Evolutionary conservation across 2,888 invertebrate genomes (phyloP).

Genomic region (Lithophane semibrunnea): DNA sequence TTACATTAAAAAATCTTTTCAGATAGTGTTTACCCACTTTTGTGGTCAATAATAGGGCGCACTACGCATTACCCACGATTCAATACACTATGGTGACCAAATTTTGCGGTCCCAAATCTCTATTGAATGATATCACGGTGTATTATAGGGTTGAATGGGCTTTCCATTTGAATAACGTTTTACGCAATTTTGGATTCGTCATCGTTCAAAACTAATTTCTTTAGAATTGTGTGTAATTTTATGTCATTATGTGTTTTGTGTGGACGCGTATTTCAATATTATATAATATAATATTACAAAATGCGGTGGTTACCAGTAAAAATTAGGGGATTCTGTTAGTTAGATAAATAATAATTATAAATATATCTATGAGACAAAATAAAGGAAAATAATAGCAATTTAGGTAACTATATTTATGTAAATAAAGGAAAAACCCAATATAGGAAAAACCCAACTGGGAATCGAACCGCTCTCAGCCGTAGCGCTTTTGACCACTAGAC

Average conservation of each 20-base stretch:
- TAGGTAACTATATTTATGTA: background rate
- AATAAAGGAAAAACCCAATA: no score
- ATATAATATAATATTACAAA: background rate
- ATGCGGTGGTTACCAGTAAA: background rate
- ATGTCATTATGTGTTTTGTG: constrained; percentile 6
- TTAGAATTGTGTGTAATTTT: constrained; percentile 38
- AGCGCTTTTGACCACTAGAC: no score
- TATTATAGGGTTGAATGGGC: constrained; percentile 75
- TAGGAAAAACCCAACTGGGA: no score
- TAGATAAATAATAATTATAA: background rate
- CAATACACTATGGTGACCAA: constrained; percentile 83
- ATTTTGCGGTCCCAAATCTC: constrained; percentile 86
- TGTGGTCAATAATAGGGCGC: constrained; percentile 11
- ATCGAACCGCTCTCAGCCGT: no score
- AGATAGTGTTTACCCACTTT: background rate
- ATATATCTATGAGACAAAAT: background rate
- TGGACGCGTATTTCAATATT: background rate
- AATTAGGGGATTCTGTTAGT: background rate
- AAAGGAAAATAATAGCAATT: background rate
- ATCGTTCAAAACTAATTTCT: constrained; percentile 72
- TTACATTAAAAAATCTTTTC: background rate
- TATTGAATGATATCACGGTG: constrained; percentile 79
- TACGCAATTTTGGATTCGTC: constrained; percentile 74
- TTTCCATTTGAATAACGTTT: constrained; percentile 79
- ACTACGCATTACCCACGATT: constrained; percentile 79